These are phyloP conservation scores for Caenorhabditis remanei DNA, from an alignment of 1,140 invertebrate genomes.

Conservation along the genomic window DNA sequence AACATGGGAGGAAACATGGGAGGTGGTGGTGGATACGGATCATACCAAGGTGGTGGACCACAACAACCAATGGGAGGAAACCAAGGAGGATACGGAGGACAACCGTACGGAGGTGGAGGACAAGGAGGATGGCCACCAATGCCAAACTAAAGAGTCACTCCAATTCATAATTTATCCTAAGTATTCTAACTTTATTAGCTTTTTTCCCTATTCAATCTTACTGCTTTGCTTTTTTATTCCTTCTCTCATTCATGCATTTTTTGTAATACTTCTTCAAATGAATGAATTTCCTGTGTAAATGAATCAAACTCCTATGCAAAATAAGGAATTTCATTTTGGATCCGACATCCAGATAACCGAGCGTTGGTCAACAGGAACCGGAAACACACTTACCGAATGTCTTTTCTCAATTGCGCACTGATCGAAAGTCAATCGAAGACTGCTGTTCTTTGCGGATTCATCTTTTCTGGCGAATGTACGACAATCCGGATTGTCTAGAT, in stretches of 20 bases:
- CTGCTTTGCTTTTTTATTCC: constrained; percentile 6
- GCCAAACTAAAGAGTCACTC: not conserved
- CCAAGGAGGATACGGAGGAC: constrained; percentile 68
- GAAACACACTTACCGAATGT: constrained; percentile 70
- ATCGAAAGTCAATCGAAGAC: constrained; percentile 72
- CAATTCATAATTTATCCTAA: constrained; percentile 32
- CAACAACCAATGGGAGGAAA: constrained; percentile 57
- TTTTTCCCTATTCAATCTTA: not conserved
- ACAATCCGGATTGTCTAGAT: constrained; percentile 73
- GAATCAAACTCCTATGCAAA: not conserved
- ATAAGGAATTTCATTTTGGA: constrained; percentile 1
- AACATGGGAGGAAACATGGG: constrained; percentile 57
- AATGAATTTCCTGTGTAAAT: not conserved
- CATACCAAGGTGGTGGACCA: constrained; percentile 61
- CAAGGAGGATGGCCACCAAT: constrained; percentile 21
- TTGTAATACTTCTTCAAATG: not conserved
- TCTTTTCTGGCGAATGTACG: constrained; percentile 67
- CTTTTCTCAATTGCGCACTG: constrained; percentile 72
- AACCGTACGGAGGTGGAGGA: constrained; percentile 23
- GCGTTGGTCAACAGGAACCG: constrained; percentile 10
- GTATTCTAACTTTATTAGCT: constrained; percentile 14
- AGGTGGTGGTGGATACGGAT: constrained; percentile 60
- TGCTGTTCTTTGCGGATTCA: constrained; percentile 69
- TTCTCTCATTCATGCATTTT: constrained; percentile 22
- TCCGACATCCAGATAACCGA: constrained; percentile 42